phyloP scores from a whole-genome alignment of 1,140 invertebrate species.

The Megathymus violae region DNA sequence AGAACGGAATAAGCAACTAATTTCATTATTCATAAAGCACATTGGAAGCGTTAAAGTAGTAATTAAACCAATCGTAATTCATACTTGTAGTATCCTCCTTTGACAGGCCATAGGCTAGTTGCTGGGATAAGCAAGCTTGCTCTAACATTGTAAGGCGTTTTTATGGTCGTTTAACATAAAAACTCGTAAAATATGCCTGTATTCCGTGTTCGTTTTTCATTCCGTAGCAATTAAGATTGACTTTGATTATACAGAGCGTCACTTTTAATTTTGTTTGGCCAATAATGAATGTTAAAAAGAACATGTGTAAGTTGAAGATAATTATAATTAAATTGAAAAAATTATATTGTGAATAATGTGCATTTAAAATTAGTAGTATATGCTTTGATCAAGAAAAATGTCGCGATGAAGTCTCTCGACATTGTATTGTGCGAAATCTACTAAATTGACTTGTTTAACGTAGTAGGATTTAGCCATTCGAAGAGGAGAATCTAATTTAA shows the following conservation, averaged over 20 bases:
- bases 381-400: no score
- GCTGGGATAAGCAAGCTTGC: constrained; percentile 36
- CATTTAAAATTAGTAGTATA: no score
- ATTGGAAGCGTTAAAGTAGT: constrained; percentile 81
- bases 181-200: constrained; percentile 61
- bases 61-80: constrained; percentile 76
- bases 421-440: no score
- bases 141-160: constrained; percentile 71
- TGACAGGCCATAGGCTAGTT: constrained; percentile 67
- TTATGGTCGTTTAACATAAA: constrained; percentile 71
- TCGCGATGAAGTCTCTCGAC: no score
- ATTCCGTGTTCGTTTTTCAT: constrained; percentile 74
- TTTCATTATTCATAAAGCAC: constrained; percentile 83
- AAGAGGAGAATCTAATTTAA: no score
- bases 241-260: constrained; percentile 75
- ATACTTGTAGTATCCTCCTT: constrained; percentile 74
- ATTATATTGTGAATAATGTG: no score
- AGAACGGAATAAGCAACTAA: constrained; percentile 82
- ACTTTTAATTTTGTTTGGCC: no score
- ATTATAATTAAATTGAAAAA: no score
- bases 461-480: no score
- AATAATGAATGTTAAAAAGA: no score
- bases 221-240: constrained; percentile 67
- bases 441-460: no score
- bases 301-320: no score